phyloP scores from a whole-genome alignment of 64 coral and sea anemone species.

The Porites australiensis region DNA sequence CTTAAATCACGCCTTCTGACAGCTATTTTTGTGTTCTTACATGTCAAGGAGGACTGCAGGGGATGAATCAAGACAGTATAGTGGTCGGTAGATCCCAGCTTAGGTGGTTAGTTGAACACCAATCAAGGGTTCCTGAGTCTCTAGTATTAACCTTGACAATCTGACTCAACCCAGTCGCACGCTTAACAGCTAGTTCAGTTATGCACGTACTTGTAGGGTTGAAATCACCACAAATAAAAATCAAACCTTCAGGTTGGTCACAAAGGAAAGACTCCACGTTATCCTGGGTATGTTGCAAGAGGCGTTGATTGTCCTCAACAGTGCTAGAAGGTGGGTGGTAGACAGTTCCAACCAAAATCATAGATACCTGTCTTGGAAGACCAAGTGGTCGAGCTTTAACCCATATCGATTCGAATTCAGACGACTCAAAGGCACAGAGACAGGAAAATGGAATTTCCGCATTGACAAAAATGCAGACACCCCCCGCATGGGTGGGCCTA shows the following conservation, averaged over 20 bases:
- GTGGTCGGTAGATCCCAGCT: too few species aligned
- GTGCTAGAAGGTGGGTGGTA: slow-evolving; percentile 45
- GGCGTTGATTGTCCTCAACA: slow-evolving; percentile 27
- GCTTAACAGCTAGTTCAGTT: background rate
- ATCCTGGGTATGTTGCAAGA: slow-evolving; percentile 35
- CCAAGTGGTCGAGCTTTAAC: slow-evolving; percentile 43
- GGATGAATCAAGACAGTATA: background rate
- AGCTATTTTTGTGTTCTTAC: slow-evolving; percentile 46
- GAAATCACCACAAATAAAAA: slow-evolving; percentile 46
- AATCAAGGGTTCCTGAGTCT: slow-evolving; percentile 56
- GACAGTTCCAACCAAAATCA: slow-evolving; percentile 51
- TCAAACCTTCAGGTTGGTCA: slow-evolving; percentile 45
- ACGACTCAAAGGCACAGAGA: slow-evolving; percentile 27
- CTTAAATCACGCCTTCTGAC: slow-evolving; percentile 55
- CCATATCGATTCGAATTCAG: slow-evolving; percentile 66
- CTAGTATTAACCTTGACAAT: background rate
- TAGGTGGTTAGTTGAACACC: slow-evolving; percentile 39
- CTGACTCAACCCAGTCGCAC: slow-evolving; percentile 14
- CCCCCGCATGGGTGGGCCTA: slow-evolving; percentile 54
- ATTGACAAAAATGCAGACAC: slow-evolving; percentile 56
- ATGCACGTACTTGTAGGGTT: slow-evolving; percentile 49
- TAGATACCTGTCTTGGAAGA: slow-evolving; percentile 54
- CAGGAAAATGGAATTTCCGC: slow-evolving; percentile 53
- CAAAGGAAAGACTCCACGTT: slow-evolving; percentile 39
- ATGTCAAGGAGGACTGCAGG: slow-evolving; percentile 23